Evolutionary conservation across 2,888 invertebrate species (phyloP).

Genomic region (Stenchaetothrips biformis): DNA sequence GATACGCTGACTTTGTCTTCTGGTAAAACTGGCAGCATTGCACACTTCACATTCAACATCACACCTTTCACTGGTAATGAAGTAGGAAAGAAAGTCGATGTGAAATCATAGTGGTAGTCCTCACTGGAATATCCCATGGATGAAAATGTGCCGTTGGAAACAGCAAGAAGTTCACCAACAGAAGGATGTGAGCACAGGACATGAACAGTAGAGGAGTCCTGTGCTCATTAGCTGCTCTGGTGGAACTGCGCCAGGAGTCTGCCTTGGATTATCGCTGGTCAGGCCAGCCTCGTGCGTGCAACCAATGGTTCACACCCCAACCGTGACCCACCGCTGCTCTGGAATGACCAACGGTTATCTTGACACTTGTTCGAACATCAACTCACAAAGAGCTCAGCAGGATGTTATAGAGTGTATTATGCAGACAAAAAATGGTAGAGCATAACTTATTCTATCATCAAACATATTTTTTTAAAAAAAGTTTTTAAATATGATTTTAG

Average conservation of each 20-base stretch:
- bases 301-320: constrained; percentile 40
- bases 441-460: not conserved
- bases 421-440: not conserved
- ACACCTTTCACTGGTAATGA: not conserved
- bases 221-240: not conserved
- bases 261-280: constrained; percentile 37
- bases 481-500: not conserved
- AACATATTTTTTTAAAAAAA: not conserved
- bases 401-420: not conserved
- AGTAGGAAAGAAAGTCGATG: not conserved
- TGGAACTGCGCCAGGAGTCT: not conserved
- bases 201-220: constrained; percentile 13
- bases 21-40: not conserved
- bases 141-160: constrained; percentile 15
- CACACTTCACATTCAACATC: not conserved
- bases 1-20: not conserved
- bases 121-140: constrained; percentile 17
- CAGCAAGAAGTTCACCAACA: not conserved
- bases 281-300: constrained; percentile 38
- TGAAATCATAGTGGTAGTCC: not conserved
- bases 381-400: constrained; percentile 26
- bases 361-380: constrained; percentile 34
- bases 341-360: constrained; percentile 38
- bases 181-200: constrained; percentile 11
- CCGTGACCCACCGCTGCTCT: constrained; percentile 41